Evolutionary conservation across 1,140 invertebrate species (phyloP).

Genomic region (Pachypsylla venusta): DNA sequence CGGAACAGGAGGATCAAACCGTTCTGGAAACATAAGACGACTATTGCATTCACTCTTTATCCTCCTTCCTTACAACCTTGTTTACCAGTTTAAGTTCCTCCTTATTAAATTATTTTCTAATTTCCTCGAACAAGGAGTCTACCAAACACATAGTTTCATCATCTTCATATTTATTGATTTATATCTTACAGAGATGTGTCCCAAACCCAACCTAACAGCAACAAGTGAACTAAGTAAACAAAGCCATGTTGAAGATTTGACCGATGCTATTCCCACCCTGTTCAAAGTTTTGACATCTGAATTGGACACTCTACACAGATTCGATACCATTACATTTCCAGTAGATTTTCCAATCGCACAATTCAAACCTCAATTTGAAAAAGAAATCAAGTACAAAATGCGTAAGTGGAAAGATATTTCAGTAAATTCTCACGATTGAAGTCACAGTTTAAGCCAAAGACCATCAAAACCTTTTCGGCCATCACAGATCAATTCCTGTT

Average conservation of each 20-base stretch:
- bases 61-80: background rate
- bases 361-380: slow-evolving; percentile 39
- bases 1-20: too few species aligned
- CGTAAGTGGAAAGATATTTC: background rate
- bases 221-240: slow-evolving; percentile 48
- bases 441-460: background rate
- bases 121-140: background rate
- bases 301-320: slow-evolving; percentile 51
- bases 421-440: background rate
- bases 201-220: slow-evolving; percentile 60
- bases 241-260: slow-evolving; percentile 75
- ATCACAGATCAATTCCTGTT: too few species aligned
- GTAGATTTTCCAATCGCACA: slow-evolving; percentile 46
- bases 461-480: too few species aligned
- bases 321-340: slow-evolving; percentile 62
- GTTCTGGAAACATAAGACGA: background rate
- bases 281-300: slow-evolving; percentile 68
- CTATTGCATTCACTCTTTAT: too few species aligned
- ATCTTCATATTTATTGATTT: too few species aligned
- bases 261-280: slow-evolving; percentile 61
- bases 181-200: slow-evolving; percentile 74
- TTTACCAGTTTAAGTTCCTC: background rate
- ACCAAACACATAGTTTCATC: too few species aligned
- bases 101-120: background rate
- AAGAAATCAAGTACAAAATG: slow-evolving; percentile 44